Conservation (phyloP, 1,140 invertebrate genomes). For the Portunus trituberculatus region DNA sequence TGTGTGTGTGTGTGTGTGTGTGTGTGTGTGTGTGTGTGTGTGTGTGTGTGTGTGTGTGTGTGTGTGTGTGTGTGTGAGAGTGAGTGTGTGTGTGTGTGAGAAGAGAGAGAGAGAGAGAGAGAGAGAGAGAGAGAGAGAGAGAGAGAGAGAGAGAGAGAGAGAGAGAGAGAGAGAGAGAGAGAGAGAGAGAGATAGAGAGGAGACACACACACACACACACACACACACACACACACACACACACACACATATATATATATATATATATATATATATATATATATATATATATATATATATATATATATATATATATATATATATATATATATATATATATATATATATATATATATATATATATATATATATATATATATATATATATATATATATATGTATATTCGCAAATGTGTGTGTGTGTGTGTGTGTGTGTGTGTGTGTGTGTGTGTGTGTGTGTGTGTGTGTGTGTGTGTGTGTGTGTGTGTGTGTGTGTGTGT, state of each 20-base stretch:
- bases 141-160: conserved; percentile 68
- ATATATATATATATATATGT: too few species aligned
- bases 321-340: background rate
- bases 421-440: background rate
- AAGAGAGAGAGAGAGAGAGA: background rate
- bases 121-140: conserved; percentile 49
- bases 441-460: background rate
- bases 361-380: background rate
- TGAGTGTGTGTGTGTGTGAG: background rate
- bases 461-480: conserved; percentile 14
- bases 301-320: conserved; percentile 28
- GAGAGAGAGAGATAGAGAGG: background rate
- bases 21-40: background rate
- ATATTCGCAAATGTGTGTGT: background rate
- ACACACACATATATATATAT: background rate
- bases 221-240: background rate
- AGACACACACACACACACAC: background rate
- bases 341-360: conserved; percentile 33
- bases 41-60: background rate
- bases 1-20: background rate
- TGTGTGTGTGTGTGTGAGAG: background rate
- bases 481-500: background rate
- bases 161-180: background rate
- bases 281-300: conserved; percentile 8
- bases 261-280: conserved; percentile 28